Base-by-base conservation (phyloP, 2,888 invertebrate genomes). In the Tridacna crocea region DNA sequence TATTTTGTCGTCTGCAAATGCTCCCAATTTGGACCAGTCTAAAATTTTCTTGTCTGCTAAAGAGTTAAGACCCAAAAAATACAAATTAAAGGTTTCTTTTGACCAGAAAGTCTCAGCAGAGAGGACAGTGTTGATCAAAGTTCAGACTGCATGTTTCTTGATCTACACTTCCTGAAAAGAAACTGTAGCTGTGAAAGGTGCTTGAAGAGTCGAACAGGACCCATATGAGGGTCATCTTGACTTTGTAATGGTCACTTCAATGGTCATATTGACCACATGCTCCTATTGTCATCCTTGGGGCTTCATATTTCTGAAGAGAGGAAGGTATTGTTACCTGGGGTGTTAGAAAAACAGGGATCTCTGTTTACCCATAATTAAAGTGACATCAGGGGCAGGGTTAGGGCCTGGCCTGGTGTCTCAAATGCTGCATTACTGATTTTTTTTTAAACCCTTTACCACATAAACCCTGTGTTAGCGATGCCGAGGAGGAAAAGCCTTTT, bases 241-340 rank as follows among this genome's bases (percentile, higher is more conserved):
- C 24, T 24, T 46, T 75, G 26, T 22, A 75, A 22, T 82, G 76
- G 79, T 36, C 77, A 66, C 55, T 75, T 26, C 27, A 70, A 26
- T 79, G 74, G 76, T 46, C 77, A 66, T 24, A 58, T 72, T 70
- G 70, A 36, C 61, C 70, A 72, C 58, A 55, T 70, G 77, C n/a
- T 24, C 55, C 72, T 77, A 77, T 80, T 80, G 80, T 80, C 27
- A 55, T 26, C 15, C 58, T 11, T 72, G 26, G 46, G n/a, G 26
- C 10, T 46, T 36, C n/a, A 22, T 36, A 61, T 47, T 61, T 22
- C 61, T 22, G 74, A n/a, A 22, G 58, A 58, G 77, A 68, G 48
- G 15, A n/a, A 19, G 79, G 46, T 60, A 80, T 80, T 83, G 83
- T 83, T 60, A 66, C 26, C 27, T 70, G n/a, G 78, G 75, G 83